Evolutionary conservation across 2,888 invertebrate genomes (phyloP), one percentile per base, ranked within the genome.

Genomic region (Steinernema hermaphroditum): DNA sequence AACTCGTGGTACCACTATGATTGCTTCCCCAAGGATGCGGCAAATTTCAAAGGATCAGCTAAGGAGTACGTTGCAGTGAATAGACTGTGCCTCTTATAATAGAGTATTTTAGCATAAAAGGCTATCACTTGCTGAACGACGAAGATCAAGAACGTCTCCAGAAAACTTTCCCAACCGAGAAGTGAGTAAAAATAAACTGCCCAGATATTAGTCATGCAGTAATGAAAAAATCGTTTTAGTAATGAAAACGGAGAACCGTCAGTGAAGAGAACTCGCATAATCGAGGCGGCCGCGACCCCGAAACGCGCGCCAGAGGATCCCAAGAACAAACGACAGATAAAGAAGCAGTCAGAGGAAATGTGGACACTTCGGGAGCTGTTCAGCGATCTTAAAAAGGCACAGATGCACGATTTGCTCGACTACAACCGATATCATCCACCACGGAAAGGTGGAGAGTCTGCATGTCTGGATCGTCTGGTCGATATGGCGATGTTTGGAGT

Each of bases 401-500:
- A 46, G n/a, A 16, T 46, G n/a, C 16, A 29, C 4, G 14, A 32
- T n/a, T 8, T 62, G 8, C 29, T 62, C 62, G 62, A 62, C 12
- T 32, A 62, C 16, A 62, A 62, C 62, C 32, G 29, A 29, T 24
- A 19, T 9, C 2, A 12, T 16, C 32, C 32, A 9, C 62, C 62
- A 1, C 29, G 14, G 32, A 29, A 34, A 4, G 62, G 62, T 29
- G 62, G 32, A 6, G 69, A 46, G 50, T 73, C 50, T n/a, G 19
- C 16, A 1, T 32, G 69, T 14, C 9, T 32, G 2, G 34, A 70
- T 49, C 24, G 12, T 0, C 49, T 62, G n/a, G 43, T 37, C 41
- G 49, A 44, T 24, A 70, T 50, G 16, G 54, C 71, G 2, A 16
- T 41, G 0, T 98, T 97, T 89, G 98, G 97, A 37, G 91, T 91